phyloP scores from a whole-genome alignment of 2,797 vertebrate genomes.

The Steatocranus sp. region DNA sequence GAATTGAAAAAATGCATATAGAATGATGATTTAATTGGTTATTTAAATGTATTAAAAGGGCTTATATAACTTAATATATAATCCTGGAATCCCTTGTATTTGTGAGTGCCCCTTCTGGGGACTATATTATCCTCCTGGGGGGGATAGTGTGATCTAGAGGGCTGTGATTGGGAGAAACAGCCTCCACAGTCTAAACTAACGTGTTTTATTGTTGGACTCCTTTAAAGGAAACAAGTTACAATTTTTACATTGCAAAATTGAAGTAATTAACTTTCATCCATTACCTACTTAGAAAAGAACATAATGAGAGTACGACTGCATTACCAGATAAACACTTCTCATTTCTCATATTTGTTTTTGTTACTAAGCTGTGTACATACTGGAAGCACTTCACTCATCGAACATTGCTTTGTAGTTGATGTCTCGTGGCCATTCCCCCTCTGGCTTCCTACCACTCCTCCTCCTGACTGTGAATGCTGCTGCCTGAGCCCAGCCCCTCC shows the following conservation, averaged over 20 bases:
- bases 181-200: background rate
- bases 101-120: fast-evolving
- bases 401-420: slow-evolving; percentile 22
- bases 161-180: background rate
- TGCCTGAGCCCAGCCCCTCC: slow-evolving; percentile 46
- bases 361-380: background rate
- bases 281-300: background rate
- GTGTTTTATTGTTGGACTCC: fast-evolving
- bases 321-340: background rate
- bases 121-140: background rate
- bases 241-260: background rate
- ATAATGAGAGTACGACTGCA: background rate
- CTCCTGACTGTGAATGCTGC: slow-evolving; percentile 33
- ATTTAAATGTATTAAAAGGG: background rate
- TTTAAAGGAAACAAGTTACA: background rate
- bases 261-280: background rate
- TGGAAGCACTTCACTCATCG: background rate
- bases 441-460: background rate
- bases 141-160: background rate
- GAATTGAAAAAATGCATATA: background rate
- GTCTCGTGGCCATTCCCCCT: background rate
- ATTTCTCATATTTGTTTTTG: background rate
- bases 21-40: background rate
- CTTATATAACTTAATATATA: background rate
- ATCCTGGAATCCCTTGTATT: background rate